Evolutionary conservation across 64 coral and sea anemone species (phyloP), one percentile per base, ranked within the genome.

Genomic region (Cladopsammia gracilis): DNA sequence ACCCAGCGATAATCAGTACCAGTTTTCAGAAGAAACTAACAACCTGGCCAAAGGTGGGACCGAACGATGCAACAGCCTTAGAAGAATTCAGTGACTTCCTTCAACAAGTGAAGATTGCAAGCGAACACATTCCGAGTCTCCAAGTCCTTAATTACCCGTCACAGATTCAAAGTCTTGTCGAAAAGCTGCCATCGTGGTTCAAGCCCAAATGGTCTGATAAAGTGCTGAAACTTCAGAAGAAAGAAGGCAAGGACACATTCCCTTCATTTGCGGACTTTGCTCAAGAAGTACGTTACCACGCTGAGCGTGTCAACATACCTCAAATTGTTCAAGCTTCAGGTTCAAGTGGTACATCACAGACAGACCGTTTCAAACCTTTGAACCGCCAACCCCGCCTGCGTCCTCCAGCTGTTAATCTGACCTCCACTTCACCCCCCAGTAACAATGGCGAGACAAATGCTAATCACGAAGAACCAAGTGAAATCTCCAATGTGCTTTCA

Each of bases 151-250:
- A 62, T 7, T 96, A 69, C 45, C 60, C 90, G 11, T 93, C 79
- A 11, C 84, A 96, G 59, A 92, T 96, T 16, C 78, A 89, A 52
- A 45, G 45, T 56, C 70, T 93, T 34, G 79, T 90, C 12, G 79
- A 96, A 22, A 96, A 93, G 66, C 68, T 96, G 34, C 93, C 93
- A 4, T 9, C 24, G 16, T 91, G 88, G 82, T 95, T 91, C 70
- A 91, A 90, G 62, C 34, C 80, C 3, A 95, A 95, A 62, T 77
- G 94, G 88, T 90, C 79, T 4, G 85, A 88, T 26, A 89, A 82
- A 82, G 94, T 95, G 59, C 50, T 90, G 22, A 71, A 13, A 45
- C 46, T 95, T 19, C 89, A 95, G 70, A 87, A 18, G 48, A 75
- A 71, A 18, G 10, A 88, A 26, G 89, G 90, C 52, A 19, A 20